Evolutionary conservation across 2,113 vertebrate genomes (phyloP), one percentile per base, ranked within the genome.

Genomic region (Tauraco erythrolophus): DNA sequence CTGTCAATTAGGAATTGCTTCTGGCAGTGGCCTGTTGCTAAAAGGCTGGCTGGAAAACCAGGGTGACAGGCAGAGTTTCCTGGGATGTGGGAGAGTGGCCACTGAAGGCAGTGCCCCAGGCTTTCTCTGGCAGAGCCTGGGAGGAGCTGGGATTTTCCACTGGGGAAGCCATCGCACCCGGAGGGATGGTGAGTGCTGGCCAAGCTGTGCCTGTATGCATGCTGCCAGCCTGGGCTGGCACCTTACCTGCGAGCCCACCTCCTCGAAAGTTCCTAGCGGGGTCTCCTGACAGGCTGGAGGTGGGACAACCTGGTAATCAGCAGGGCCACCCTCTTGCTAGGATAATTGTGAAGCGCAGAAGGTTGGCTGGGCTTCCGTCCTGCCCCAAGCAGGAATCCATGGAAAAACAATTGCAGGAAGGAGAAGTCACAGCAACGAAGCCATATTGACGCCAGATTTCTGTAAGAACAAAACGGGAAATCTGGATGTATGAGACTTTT

Each of bases 401-500:
- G 58, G 74, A 76, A 93, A 96, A 97, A 97, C 96, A 97, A 97
- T 96, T 84, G 84, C 74, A 89, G 94, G 96, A 97, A 97, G 79
- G 82, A 93, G 72, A 96, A 79, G 84, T 75, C 27, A 0, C 33
- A 89, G 79, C 75, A 54, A 31, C n/a, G 43, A 84, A 81, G 74
- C 35, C 22, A 10, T 76, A 53, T 25, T 31, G 77, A 89, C 0
- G 74, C 93, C 93, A 94, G 74, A 41, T 94, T 84, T 50, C 61
- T 72, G n/a, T 27, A 46, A 66, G 84, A 94, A 92, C 64, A 89
- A 79, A 84, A 80, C 41, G 23, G 66, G 30, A 66, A 79, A 79
- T 27, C 22, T 79, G 84, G 51, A 64, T 48, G 5, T 30, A 2
- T 14, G 76, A 33, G 54, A 50, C n/a, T n/a, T 69, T n/a, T 81